These are phyloP conservation scores for Synergus umbraculus DNA, from an alignment of 2,888 invertebrate genomes.

Conservation along the genomic window DNA sequence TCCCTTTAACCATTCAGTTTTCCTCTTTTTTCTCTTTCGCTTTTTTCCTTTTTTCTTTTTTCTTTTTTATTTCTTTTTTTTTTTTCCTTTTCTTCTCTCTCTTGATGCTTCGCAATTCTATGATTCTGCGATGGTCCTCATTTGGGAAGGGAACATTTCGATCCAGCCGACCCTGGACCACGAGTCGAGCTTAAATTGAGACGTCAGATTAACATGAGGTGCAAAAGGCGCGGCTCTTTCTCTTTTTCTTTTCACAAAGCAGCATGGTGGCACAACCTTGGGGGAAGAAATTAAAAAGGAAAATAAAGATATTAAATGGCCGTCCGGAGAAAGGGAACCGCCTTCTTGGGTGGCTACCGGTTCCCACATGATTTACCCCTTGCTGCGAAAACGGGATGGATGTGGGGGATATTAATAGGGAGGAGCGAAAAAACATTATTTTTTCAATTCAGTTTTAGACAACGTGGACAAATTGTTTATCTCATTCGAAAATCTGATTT, in stretches of 20 bases:
- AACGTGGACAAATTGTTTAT: not conserved
- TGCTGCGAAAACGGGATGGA: constrained; percentile 15
- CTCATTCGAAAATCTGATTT: not conserved
- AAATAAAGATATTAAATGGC: constrained; percentile 65
- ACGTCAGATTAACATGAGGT: constrained; percentile 68
- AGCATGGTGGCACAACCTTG: constrained; percentile 57
- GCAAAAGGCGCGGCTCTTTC: constrained; percentile 56
- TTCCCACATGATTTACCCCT: constrained; percentile 62
- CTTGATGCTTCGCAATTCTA: constrained; percentile 11
- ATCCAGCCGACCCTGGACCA: constrained; percentile 53
- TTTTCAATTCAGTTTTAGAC: constrained; percentile 26
- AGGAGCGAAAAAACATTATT: not conserved
- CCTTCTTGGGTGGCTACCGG: constrained; percentile 75
- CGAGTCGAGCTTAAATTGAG: constrained; percentile 65
- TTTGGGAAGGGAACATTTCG: constrained; percentile 22
- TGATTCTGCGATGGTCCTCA: not conserved
- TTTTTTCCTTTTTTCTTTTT: constrained; percentile 29
- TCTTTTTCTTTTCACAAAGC: constrained; percentile 46
- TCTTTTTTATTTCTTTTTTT: too few species aligned
- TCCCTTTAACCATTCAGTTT: constrained; percentile 38
- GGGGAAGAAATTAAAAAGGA: constrained; percentile 54
- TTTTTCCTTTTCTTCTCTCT: constrained; percentile 40
- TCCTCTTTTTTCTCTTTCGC: constrained; percentile 39
- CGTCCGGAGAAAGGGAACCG: constrained; percentile 68
- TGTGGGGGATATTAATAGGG: not conserved